Evolutionary conservation across 1,140 invertebrate species (phyloP).

Genomic region (Homalodisca vitripennis): DNA sequence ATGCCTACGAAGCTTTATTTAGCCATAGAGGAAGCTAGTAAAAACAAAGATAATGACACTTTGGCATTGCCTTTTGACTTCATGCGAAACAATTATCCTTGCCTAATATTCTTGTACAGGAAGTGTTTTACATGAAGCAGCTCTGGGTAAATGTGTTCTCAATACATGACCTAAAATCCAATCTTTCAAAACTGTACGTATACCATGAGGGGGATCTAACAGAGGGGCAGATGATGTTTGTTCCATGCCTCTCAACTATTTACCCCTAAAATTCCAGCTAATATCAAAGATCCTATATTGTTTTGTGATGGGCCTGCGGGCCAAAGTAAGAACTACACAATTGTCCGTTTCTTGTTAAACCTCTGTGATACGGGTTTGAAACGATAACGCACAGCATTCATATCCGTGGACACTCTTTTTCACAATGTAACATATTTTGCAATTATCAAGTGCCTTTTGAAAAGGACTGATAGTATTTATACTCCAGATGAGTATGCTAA

Average conservation of each 20-base stretch:
- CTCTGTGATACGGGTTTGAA: slow-evolving; percentile 31
- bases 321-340: slow-evolving; percentile 36
- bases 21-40: slow-evolving; percentile 8
- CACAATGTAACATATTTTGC: slow-evolving; percentile 2
- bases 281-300: slow-evolving; percentile 28
- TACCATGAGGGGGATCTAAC: slow-evolving; percentile 38
- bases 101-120: slow-evolving; percentile 35
- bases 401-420: slow-evolving; percentile 32
- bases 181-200: slow-evolving; percentile 33
- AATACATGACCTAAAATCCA: slow-evolving; percentile 33
- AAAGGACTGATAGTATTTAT: slow-evolving; percentile 14
- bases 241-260: slow-evolving; percentile 38
- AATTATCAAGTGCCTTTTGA: slow-evolving; percentile 1
- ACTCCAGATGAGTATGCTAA: slow-evolving; percentile 10
- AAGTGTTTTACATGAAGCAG: slow-evolving; percentile 37
- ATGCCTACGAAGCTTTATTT: slow-evolving; percentile 15
- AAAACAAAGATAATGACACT: slow-evolving; percentile 16
- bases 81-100: slow-evolving; percentile 36
- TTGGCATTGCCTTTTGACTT: slow-evolving; percentile 34
- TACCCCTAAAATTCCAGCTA: slow-evolving; percentile 21
- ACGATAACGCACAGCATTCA: slow-evolving; percentile 29
- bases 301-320: slow-evolving; percentile 21
- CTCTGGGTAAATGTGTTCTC: slow-evolving; percentile 36
- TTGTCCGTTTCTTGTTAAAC: slow-evolving; percentile 32
- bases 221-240: slow-evolving; percentile 38